A percentile compares a stretch with the other conserved stretches of the same genome.
phyloP scores from a whole-genome alignment of 2,888 invertebrate genomes.

The Frankliniella fusca region DNA sequence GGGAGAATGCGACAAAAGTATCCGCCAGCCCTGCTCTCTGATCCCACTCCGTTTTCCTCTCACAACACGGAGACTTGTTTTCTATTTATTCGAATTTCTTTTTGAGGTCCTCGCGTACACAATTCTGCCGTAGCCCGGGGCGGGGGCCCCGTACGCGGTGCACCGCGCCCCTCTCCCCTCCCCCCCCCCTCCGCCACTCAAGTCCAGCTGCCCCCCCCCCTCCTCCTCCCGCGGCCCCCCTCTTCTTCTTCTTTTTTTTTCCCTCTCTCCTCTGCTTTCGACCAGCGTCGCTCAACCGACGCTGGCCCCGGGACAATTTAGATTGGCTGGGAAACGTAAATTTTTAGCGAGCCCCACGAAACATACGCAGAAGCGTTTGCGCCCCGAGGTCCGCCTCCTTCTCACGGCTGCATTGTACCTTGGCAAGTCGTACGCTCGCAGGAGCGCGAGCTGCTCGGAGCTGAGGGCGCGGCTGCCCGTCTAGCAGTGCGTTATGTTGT shows the following conservation, averaged over 20 bases:
- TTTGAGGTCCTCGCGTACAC: not conserved
- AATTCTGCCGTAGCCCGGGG: not conserved
- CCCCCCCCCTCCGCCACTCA: too few relatives aligned
- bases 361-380: not conserved
- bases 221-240: too few relatives aligned
- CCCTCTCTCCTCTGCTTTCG: not conserved
- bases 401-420: not conserved
- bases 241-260: too few relatives aligned
- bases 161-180: too few relatives aligned
- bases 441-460: not conserved
- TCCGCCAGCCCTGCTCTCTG: not conserved
- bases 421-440: not conserved
- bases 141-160: not conserved
- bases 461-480: too few relatives aligned
- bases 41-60: not conserved
- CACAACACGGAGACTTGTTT: not conserved
- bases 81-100: not conserved
- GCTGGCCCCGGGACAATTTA: not conserved
- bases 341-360: not conserved
- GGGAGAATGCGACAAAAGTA: not conserved
- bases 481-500: too few relatives aligned
- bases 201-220: too few relatives aligned
- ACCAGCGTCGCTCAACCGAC: not conserved
- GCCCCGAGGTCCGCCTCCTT: not conserved
- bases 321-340: slow-evolving; percentile 20